These are phyloP conservation scores for Trididemnum nubilum DNA, from an alignment of 23 tunicate species.

Conservation along the genomic window DNA sequence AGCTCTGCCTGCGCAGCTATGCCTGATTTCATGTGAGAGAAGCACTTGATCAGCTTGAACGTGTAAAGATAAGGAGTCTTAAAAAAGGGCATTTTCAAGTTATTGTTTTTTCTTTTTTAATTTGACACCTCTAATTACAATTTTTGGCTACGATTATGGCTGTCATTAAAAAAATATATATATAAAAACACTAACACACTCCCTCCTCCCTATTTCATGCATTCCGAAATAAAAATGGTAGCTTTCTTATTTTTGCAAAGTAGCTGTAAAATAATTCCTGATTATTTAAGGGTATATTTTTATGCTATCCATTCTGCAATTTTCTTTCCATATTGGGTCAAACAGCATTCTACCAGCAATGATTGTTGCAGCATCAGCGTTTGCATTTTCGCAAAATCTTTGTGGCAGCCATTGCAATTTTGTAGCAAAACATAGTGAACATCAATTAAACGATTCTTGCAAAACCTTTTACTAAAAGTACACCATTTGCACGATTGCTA, in stretches of 20 bases:
- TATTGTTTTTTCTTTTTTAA: no score
- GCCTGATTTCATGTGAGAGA: no score
- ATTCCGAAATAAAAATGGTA: no score
- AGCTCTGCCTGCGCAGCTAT: no score
- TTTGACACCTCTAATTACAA: no score
- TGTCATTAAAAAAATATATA: no score
- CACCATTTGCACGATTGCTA: not conserved
- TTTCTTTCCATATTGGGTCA: not conserved
- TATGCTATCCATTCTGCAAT: not conserved
- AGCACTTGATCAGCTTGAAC: no score
- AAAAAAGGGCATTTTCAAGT: no score
- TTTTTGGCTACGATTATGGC: no score
- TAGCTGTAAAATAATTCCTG: not conserved
- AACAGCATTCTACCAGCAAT: not conserved
- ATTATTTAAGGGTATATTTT: not conserved
- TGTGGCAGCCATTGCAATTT: not conserved
- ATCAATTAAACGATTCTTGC: not conserved
- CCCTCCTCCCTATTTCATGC: no score
- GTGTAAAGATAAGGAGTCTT: no score
- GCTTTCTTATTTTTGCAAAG: not conserved
- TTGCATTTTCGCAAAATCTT: not conserved
- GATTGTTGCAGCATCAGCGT: not conserved
- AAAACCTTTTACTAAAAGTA: not conserved
- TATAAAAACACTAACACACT: no score
- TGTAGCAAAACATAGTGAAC: not conserved